Percentiles rank a stretch among this genome's conserved stretches.
phyloP scores from a whole-genome alignment of 2,797 vertebrate genomes.

The Prionace glauca region DNA sequence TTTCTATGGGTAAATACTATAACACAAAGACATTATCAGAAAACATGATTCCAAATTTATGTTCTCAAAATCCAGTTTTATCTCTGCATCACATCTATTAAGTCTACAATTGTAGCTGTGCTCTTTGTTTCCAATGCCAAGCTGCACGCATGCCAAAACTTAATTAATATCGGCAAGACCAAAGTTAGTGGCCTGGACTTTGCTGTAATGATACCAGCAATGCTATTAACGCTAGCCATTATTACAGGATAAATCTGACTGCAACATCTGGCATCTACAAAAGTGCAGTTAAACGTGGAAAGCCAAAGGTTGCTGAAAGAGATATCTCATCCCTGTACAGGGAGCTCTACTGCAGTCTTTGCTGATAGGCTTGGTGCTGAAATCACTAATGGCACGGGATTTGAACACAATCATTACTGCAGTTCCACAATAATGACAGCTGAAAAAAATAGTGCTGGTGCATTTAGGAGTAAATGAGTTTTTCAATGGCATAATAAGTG shows the following conservation, averaged over 20 bases:
- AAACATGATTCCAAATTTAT: not conserved
- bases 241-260: not conserved
- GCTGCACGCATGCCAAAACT: not conserved
- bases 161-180: not conserved
- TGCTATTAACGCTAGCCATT: not conserved
- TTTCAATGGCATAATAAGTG: not conserved
- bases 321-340: not conserved
- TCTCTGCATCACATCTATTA: not conserved
- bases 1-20: not conserved
- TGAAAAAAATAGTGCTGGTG: not conserved
- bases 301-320: not conserved
- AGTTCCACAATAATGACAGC: not conserved
- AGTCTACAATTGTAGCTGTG: not conserved
- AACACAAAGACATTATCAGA: not conserved
- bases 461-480: not conserved
- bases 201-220: not conserved
- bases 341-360: not conserved
- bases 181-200: not conserved
- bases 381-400: not conserved
- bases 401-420: not conserved
- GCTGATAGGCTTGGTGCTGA: not conserved
- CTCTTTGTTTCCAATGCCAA: not conserved
- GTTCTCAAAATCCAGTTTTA: not conserved
- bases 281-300: not conserved
- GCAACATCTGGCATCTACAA: not conserved